Base-by-base conservation (phyloP, 1,140 invertebrate genomes). In the Conus ventricosus region DNA sequence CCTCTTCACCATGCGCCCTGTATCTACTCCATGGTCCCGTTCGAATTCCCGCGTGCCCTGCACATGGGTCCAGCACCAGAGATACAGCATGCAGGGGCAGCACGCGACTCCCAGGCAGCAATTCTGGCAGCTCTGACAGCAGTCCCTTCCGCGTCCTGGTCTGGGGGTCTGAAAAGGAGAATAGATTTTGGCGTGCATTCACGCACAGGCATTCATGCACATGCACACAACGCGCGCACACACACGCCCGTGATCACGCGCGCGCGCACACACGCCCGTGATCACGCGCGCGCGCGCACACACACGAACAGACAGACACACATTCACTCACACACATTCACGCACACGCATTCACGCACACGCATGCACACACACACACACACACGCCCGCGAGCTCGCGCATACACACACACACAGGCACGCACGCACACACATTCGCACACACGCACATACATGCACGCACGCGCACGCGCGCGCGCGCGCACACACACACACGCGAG, bases 371-470 rank as follows among this genome's bases (percentile, higher is more conserved):
- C 53, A 60, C 53, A 83, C 53, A 55, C 81, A 83, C n/a, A 60
- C 53, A 55, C 83, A 60, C 83, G 23, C 83, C 60, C 60, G 53
- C 83, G 25, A 23, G 20, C 55, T 17, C 55, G 51, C 83, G 63
- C n/a, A 67, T 53, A 60, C 81, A 51, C 53, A 25, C 81, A 51
- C 81, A 25, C 81, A 23, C 53, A 83, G 53, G 25, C 81, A 83
- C 53, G 25, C 81, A 83, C 81, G 23, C 55, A 83, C 81, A 23
- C 53, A 25, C 57, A 63, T 57, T 63, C 80, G 51, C 83, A 60
- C 83, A 60, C 57, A 63, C 60, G 20, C 5, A 84, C 17, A 84
- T 0, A 23, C 60, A 67, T 0, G 7, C 27, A 63, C 11, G 55
- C 80, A 81, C 57, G 5, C 57, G 5, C 57, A 60, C 57, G 15